A percentile compares a stretch with the other conserved stretches of the same genome.
Conservation (phyloP, 1,140 invertebrate genomes). For the Hyphantria cunea region DNA sequence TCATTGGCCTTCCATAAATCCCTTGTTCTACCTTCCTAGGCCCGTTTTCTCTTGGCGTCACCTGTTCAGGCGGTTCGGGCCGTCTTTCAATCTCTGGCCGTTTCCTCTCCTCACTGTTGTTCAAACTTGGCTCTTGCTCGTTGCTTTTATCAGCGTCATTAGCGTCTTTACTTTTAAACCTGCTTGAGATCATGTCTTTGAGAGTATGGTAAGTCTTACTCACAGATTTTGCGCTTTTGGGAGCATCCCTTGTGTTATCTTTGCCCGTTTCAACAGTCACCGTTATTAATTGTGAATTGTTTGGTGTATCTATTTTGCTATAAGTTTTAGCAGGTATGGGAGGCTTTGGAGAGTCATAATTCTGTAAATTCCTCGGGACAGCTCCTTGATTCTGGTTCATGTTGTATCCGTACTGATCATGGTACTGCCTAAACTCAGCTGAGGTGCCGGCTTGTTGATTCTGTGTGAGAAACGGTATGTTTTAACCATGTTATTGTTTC, state of each 20-base stretch:
- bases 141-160: slow-evolving; percentile 77
- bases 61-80: slow-evolving; percentile 44
- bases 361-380: slow-evolving; percentile 57
- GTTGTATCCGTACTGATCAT: slow-evolving; percentile 73
- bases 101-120: slow-evolving; percentile 85
- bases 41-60: slow-evolving; percentile 55
- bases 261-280: slow-evolving; percentile 81
- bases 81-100: slow-evolving; percentile 73
- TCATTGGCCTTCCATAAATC: slow-evolving; percentile 83
- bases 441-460: slow-evolving; percentile 74
- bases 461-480: slow-evolving; percentile 47
- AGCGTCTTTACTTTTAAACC: slow-evolving; percentile 87
- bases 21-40: slow-evolving; percentile 77
- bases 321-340: slow-evolving; percentile 74
- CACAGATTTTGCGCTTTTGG: slow-evolving; percentile 85
- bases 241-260: slow-evolving; percentile 79
- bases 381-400: slow-evolving; percentile 71
- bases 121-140: slow-evolving; percentile 83
- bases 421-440: slow-evolving; percentile 70
- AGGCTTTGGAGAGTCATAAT: slow-evolving; percentile 73
- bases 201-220: slow-evolving; percentile 91
- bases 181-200: slow-evolving; percentile 92
- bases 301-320: slow-evolving; percentile 63
- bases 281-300: slow-evolving; percentile 77
- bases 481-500: slow-evolving; percentile 35